Conservation (phyloP, 2,113 vertebrate species). For the Ceyx cyanopectus region DNA sequence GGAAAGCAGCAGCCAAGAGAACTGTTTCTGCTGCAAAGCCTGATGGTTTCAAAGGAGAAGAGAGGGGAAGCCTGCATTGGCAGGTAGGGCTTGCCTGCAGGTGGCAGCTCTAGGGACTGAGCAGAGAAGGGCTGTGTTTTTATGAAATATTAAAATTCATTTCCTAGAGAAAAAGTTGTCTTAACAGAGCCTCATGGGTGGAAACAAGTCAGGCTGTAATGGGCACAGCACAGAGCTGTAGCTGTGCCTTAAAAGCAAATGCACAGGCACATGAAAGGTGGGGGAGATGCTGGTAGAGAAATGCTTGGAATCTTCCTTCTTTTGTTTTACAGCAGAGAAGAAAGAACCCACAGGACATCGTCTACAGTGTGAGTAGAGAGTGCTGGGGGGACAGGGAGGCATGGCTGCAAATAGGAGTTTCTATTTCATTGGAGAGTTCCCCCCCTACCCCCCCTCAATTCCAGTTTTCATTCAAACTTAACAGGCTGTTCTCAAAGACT, state of each 20-base stretch:
- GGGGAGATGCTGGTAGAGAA: background rate
- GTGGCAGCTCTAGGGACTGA: background rate
- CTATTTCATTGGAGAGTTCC: background rate
- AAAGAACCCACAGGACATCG: constrained; percentile 71
- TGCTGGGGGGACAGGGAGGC: background rate
- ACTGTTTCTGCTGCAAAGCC: background rate
- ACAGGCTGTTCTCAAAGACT: background rate
- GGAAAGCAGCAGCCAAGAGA: background rate
- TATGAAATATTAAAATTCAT: background rate
- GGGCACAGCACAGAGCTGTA: background rate
- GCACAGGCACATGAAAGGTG: accelerated
- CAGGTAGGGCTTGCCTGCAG: background rate
- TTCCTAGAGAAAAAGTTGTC: background rate
- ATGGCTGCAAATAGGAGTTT: background rate
- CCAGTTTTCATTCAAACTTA: background rate
- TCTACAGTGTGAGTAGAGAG: constrained; percentile 79
- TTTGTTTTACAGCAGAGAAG: constrained; percentile 70
- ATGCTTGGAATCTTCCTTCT: background rate
- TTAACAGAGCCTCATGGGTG: background rate
- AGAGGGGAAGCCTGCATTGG: background rate
- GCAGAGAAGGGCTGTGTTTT: background rate
- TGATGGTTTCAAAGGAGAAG: background rate
- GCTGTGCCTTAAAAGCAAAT: background rate
- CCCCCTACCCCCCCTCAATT: background rate
- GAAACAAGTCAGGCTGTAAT: background rate